Percentiles rank a stretch among this genome's conserved stretches.
phyloP scores from a whole-genome alignment of 2,113 vertebrate species.

The Pedetes capensis region DNA sequence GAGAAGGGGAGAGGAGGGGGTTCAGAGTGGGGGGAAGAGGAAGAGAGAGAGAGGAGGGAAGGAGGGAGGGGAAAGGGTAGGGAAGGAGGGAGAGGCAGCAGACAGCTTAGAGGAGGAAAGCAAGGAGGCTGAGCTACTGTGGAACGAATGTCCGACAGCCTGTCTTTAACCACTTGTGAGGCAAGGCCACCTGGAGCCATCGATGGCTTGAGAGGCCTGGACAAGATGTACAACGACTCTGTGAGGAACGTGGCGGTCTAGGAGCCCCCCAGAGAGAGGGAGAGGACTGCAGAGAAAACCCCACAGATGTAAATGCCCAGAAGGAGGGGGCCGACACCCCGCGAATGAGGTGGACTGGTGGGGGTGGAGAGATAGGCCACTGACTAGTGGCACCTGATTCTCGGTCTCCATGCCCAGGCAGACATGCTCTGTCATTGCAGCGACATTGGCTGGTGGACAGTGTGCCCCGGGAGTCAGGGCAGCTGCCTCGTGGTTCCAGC shows the following conservation, averaged over 20 bases:
- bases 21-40: no score
- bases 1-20: no score
- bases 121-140: neutral
- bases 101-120: neutral
- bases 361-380: no score
- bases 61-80: neutral
- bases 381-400: no score
- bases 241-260: neutral
- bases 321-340: neutral
- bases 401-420: neutral
- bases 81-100: neutral
- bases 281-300: neutral
- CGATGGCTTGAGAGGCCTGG: neutral
- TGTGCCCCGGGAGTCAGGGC: fast-evolving
- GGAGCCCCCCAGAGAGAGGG: neutral
- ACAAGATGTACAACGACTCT: neutral
- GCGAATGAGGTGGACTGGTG: neutral
- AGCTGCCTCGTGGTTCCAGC: neutral
- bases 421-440: neutral
- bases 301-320: neutral
- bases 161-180: neutral
- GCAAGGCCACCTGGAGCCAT: neutral
- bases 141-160: neutral
- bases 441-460: neutral
- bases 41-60: no score